Conservation (phyloP, 1,140 invertebrate genomes). For the Drosophila ohnishii region DNA sequence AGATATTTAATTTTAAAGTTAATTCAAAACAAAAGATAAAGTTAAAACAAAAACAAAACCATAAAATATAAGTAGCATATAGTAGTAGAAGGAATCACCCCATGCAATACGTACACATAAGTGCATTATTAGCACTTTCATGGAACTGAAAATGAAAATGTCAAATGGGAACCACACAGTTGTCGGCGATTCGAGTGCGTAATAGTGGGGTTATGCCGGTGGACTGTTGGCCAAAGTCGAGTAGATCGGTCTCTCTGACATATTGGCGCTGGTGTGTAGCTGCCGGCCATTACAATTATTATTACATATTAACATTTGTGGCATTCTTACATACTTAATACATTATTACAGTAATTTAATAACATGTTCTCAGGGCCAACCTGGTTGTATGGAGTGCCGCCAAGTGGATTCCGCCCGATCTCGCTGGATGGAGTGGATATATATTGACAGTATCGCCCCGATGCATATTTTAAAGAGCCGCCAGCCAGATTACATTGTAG, state of each 20-base stretch:
- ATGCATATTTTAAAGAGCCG: conserved; percentile 78
- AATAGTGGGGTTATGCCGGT: conserved; percentile 18
- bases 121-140: conserved; percentile 60
- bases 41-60: too few relatives aligned
- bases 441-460: conserved; percentile 46
- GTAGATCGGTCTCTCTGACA: conserved; percentile 40
- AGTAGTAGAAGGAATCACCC: too few relatives aligned
- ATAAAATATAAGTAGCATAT: not conserved
- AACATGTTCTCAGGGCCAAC: conserved; percentile 83
- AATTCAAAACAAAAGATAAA: too few relatives aligned
- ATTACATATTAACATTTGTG: conserved; percentile 81
- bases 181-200: conserved; percentile 45
- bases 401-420: conserved; percentile 40
- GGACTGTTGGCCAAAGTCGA: conserved; percentile 54
- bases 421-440: conserved; percentile 31
- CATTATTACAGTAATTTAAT: conserved; percentile 82
- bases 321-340: conserved; percentile 82
- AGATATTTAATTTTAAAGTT: not conserved
- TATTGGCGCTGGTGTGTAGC: conserved; percentile 30
- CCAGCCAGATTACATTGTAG: conserved; percentile 65
- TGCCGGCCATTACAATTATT: conserved; percentile 76
- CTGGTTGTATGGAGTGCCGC: conserved; percentile 34
- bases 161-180: conserved; percentile 33
- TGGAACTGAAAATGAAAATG: conserved; percentile 58
- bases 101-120: conserved; percentile 34